These are phyloP conservation scores for Panthera leo DNA, from an alignment of 2,113 vertebrate genomes.

Conservation along the genomic window DNA sequence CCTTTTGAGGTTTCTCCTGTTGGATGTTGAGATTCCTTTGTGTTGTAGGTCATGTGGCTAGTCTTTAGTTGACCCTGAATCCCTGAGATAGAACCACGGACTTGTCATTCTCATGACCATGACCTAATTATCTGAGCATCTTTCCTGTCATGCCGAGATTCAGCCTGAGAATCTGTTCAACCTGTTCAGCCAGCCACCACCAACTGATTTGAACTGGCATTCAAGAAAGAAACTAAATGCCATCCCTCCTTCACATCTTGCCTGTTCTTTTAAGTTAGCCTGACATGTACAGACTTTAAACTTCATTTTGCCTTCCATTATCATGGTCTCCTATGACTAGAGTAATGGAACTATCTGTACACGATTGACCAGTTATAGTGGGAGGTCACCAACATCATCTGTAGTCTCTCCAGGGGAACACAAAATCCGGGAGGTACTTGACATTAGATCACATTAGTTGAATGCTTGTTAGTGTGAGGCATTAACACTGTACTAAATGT, in stretches of 20 bases:
- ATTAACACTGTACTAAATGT: too few relatives aligned
- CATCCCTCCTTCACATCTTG: background rate
- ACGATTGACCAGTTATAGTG: background rate
- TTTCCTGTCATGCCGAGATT: background rate
- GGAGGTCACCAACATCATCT: background rate
- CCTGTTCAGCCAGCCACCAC: background rate
- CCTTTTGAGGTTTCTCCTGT: background rate
- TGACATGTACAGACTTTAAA: background rate
- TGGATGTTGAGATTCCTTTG: background rate
- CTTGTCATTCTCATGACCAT: too few relatives aligned
- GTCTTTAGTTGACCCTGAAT: background rate
- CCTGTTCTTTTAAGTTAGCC: background rate
- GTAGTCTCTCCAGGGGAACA: background rate
- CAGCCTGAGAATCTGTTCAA: background rate
- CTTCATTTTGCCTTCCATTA: background rate
- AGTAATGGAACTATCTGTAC: background rate
- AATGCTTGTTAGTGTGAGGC: background rate
- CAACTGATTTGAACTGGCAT: background rate
- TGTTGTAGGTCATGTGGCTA: background rate
- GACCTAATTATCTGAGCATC: background rate
- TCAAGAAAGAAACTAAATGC: background rate
- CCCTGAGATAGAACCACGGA: background rate
- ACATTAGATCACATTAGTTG: background rate
- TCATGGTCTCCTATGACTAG: background rate
- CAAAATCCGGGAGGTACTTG: background rate